A percentile compares a stretch with the other conserved stretches of the same genome.
Evolutionary conservation across 2,113 vertebrate genomes (phyloP).

Genomic region (Cyphomyrus plagiostoma): DNA sequence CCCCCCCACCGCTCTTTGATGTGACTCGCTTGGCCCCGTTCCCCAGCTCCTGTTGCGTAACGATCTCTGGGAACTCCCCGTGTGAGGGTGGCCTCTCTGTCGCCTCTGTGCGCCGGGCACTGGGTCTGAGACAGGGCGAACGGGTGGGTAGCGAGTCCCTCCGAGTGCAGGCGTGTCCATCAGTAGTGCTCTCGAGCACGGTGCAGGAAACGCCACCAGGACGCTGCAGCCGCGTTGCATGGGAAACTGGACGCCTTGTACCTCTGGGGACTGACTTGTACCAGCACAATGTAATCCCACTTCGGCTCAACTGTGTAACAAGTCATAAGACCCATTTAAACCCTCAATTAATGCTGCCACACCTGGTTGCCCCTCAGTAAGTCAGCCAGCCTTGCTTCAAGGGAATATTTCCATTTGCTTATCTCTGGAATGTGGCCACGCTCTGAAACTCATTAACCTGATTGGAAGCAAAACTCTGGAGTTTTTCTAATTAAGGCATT

Average conservation of each 20-base stretch:
- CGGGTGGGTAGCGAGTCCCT: neutral
- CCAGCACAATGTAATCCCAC: neutral
- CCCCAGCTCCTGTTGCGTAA: neutral
- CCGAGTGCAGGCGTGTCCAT: neutral
- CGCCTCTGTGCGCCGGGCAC: neutral
- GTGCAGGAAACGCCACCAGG: neutral
- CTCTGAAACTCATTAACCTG: conserved; percentile 14
- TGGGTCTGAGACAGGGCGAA: neutral
- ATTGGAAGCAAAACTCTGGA: neutral
- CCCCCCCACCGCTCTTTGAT: neutral
- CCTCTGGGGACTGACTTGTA: neutral
- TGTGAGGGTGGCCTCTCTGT: neutral
- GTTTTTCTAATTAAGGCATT: neutral
- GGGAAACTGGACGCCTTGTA: neutral
- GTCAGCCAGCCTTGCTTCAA: neutral
- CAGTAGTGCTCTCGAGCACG: neutral
- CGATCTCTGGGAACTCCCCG: neutral
- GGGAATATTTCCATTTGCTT: neutral
- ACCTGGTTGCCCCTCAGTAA: conserved; percentile 4
- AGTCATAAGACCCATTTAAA: conserved; percentile 18
- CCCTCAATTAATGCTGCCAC: conserved; percentile 5
- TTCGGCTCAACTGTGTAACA: neutral
- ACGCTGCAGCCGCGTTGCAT: neutral
- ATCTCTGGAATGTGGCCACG: conserved; percentile 16
- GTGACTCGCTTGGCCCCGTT: neutral